Base-by-base conservation (phyloP, 2,113 vertebrate species). In the Chroicocephalus ridibundus region DNA sequence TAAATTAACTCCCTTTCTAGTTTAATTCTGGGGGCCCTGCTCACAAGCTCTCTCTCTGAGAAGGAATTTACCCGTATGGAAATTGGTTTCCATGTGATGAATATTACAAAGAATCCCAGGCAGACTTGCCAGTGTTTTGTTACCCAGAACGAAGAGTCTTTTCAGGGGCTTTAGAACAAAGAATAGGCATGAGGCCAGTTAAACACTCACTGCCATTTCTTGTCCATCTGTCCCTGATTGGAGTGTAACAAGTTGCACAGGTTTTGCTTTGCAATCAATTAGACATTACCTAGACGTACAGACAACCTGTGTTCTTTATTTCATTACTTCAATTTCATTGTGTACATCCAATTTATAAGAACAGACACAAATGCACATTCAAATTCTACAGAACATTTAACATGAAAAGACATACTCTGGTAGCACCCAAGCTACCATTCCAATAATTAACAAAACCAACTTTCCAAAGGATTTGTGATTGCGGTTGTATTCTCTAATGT, bases 111-210 rank as follows among this genome's bases (percentile, higher is more conserved):
- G 88, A 78, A 87, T 93, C 96, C 65, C 90, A 95, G 75, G 66
- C 95, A 97, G 95, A 61, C 65, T 85, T 90, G 66, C 46, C 47
- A 85, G 94, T 91, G 90, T 94, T 98, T 97, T 91, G 88, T 95
- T 97, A 96, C 89, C 84, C 66, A 96, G 76, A 94, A 72, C 85
- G 68, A 66, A 96, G 82, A 90, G 94, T 74, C 86, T 91, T 97
- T 96, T 95, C 92, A 97, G 88, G 64, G 65, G 94, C 95, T 96
- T 97, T 71, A 88, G 86, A 96, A 94, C 70, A 93, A 93, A 97
- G 86, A 94, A 82, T 64, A 90, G 96, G 96, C 93, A 95, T 42
- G 47, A 80, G 38, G 97, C 96, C 97, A 98, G 84, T 94, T 94
- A 97, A 97, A 95, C 97, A 94, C 85, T 97, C 94, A 66, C 76